Evolutionary conservation across 2,888 invertebrate genomes (phyloP), one percentile per base, ranked within the genome.

Genomic region (Trisateles emortualis): DNA sequence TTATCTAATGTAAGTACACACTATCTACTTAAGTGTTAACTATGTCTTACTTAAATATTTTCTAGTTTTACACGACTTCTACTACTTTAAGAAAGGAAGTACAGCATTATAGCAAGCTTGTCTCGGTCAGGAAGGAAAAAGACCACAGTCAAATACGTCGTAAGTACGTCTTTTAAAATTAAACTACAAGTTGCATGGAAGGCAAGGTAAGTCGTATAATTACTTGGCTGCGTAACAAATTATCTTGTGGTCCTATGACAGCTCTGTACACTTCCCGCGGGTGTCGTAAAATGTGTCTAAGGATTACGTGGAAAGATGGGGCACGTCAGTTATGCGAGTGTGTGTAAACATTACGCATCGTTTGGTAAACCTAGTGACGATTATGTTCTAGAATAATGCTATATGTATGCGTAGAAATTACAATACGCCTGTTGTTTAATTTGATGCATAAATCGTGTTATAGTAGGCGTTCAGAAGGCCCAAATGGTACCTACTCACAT

Each of bases 1-100:
- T 74, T 75, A 71, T 64, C 64, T 76, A 70, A 76, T 64, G 57
- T 64, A 70, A 60, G 52, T 52, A 59, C 51, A 46, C 45, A 67
- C 67, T 73, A 70, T 66, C 66, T 67, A 68, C 56, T 64, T 66
- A 58, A 40, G 19, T 39, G 33, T 47, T 52, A 68, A 54, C 44
- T 44, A 64, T 57, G 55, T 52, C 38, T 46, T 57, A 49, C 44
- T 45, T 30, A 29, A 38, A 32, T 36, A 36, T 30, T 54, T 36
- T 36, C 11, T 6, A 19, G 36, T 19, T 36, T 36, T 36, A 17
- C 36, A 13, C 14, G 4, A 35, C 32, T 32, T 11, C n/a, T n/a
- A n/a, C n/a, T n/a, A n/a, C n/a, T n/a, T n/a, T n/a, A n/a, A n/a
- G n/a, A n/a, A n/a, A n/a, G n/a, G n/a, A n/a, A n/a, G n/a, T n/a